Base-by-base conservation (phyloP, 2,888 invertebrate species). In the Drosophila mimetica region DNA sequence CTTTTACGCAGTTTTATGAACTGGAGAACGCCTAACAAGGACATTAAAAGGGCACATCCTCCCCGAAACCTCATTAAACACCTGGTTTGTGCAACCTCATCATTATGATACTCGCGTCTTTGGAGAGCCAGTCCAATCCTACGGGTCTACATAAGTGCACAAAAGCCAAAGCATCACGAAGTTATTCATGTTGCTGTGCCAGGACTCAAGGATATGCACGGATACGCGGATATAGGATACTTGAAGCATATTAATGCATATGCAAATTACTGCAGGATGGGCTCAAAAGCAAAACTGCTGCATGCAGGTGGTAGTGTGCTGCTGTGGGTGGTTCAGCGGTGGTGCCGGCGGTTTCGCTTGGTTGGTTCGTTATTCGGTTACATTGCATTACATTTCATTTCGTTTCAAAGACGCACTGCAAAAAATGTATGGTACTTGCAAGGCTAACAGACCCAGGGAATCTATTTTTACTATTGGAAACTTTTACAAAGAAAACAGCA, bases 341-440 rank as follows among this genome's bases (percentile, higher is more conserved):
- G 44, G 44, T 25, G 44, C 14, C 54, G 79, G 36, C 51, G 74
- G 52, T 70, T 71, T 64, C 69, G 77, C 71, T 86, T 85, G 86
- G 80, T 89, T 89, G 89, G 84, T 88, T 89, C 88, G 77, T 88
- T 89, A 89, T 89, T 84, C 80, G 89, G 88, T 88, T 88, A 88
- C 61, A 63, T 63, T 39, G 66, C 84, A 84, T 63, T 63, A 63
- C 84, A 84, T 88, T 88, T 88, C 75, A 89, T 79, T 85, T 71
- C 79, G 16, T 34, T 32, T 44, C 8, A 14, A 9, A 37, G 8
- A 1, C 8, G n/a, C 55, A 20, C 36, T n/a, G 14, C 0, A 9
- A 55, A 11, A 25, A 36, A 41, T 6, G 6, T 25, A 1, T 7
- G 25, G 25, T 25, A n/a, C n/a, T n/a, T n/a, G n/a, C n/a, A n/a